These are phyloP conservation scores for Ormyrus rosae DNA, from an alignment of 2,888 invertebrate genomes.

Conservation along the genomic window DNA sequence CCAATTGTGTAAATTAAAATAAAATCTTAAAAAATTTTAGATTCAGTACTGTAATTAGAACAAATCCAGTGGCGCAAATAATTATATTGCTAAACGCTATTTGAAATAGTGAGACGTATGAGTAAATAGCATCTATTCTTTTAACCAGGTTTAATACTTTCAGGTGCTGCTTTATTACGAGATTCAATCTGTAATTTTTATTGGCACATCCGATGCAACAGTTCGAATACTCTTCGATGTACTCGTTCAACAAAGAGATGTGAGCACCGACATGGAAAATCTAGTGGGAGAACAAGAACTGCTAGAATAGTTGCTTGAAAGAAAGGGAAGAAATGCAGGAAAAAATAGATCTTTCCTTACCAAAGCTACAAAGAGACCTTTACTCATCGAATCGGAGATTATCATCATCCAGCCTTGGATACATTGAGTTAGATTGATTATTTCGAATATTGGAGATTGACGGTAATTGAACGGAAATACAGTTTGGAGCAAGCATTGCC, in stretches of 20 bases:
- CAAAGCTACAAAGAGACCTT: conserved; percentile 37
- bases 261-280: conserved; percentile 25
- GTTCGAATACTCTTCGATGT: conserved; percentile 7
- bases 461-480: conserved; percentile 27
- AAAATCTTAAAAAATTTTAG: not conserved
- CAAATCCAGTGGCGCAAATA: conserved; percentile 43
- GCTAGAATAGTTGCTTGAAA: not conserved
- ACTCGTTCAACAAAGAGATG: not conserved
- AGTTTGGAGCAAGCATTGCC: not conserved
- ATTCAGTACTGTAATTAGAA: conserved; percentile 29
- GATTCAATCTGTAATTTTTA: no score
- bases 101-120: conserved; percentile 23
- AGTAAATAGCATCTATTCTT: conserved; percentile 13
- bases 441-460: conserved; percentile 18
- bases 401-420: conserved; percentile 4
- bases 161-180: conserved; percentile 15
- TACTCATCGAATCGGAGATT: conserved; percentile 14
- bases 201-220: not conserved
- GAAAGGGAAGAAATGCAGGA: not conserved
- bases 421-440: conserved; percentile 7
- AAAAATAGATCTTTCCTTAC: not conserved
- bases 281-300: not conserved
- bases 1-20: not conserved
- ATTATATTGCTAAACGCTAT: conserved; percentile 34
- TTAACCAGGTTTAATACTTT: conserved; percentile 18